Evolutionary conservation across 2,888 invertebrate genomes (phyloP).

Genomic region (Drosophila putrida): DNA sequence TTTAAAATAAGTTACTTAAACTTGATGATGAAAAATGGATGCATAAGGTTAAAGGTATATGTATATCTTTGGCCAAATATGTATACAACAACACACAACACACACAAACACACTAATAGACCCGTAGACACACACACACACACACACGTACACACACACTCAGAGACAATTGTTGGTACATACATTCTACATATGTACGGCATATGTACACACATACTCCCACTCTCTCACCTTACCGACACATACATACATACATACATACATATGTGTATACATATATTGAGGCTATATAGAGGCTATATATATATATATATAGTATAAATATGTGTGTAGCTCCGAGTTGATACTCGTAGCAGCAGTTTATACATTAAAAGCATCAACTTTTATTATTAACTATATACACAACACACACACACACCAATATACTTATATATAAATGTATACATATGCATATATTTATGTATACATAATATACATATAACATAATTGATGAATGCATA

Average conservation of each 20-base stretch:
- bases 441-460: conserved; percentile 29
- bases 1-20: conserved; percentile 33
- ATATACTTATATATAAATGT: conserved; percentile 37
- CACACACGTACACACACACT: conserved; percentile 22
- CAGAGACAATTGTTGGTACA: conserved; percentile 66
- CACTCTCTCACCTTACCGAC: no score
- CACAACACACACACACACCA: conserved; percentile 39
- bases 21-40: conserved; percentile 14
- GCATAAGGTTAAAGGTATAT: conserved; percentile 34
- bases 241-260: conserved; percentile 19
- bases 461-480: conserved; percentile 16
- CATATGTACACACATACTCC: conserved; percentile 35
- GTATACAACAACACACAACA: conserved; percentile 24
- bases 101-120: conserved; percentile 20
- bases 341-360: conserved; percentile 53
- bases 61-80: conserved; percentile 40
- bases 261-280: conserved; percentile 51
- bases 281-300: conserved; percentile 50
- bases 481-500: conserved; percentile 45
- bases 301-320: conserved; percentile 29
- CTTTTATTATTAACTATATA: conserved; percentile 65
- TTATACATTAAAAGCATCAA: conserved; percentile 67
- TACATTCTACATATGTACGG: conserved; percentile 79
- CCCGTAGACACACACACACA: conserved; percentile 15
- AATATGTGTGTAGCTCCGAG: conserved; percentile 49